Base-by-base conservation (phyloP, 2,888 invertebrate genomes). In the Biston betularia region DNA sequence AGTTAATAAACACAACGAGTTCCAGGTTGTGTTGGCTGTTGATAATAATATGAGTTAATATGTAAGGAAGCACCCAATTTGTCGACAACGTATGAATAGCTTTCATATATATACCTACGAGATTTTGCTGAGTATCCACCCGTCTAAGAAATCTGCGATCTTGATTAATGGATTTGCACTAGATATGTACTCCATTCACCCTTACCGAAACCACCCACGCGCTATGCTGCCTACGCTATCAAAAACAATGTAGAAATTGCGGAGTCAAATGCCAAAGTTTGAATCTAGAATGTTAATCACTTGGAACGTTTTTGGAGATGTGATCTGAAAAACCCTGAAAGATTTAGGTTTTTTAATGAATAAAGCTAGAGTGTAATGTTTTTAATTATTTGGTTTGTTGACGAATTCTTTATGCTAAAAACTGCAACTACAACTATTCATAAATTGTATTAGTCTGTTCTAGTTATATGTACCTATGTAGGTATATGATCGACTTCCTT, bases 171-270 rank as follows among this genome's bases (percentile, higher is more conserved):
- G 38, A 38, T 48, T 35, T 38, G 46, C 57, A 38, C 56, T 14
- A 56, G 46, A 46, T 35, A 45, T 12, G 11, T 55, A 55, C 42
- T 33, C 24, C 57, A 48, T 58, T 49, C 24, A 49, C 24, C 40
- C 40, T 38, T 40, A 38, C 58, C 49, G 49, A 50, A 58, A 38
- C 24, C 48, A 14, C 58, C 58, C 49, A 58, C 57, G 46, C 42
- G 40, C n/a, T 38, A 42, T 38, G 48, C 58, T 48, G 14, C 57
- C 49, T 58, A 58, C 58, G 58, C 49, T n/a, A 49, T 48, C 49
- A 42, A 33, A 15, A 40, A 40, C 49, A 33, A 24, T 33, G 49
- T 42, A 12, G 40, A 42, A 40, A 11, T 33, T 54, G 24, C 42
- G 24, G 40, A 40, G n/a, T 58, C 24, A 33, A 58, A 58, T 58